Conservation (phyloP, 2,113 vertebrate species). For the Potamarius usumacintae region DNA sequence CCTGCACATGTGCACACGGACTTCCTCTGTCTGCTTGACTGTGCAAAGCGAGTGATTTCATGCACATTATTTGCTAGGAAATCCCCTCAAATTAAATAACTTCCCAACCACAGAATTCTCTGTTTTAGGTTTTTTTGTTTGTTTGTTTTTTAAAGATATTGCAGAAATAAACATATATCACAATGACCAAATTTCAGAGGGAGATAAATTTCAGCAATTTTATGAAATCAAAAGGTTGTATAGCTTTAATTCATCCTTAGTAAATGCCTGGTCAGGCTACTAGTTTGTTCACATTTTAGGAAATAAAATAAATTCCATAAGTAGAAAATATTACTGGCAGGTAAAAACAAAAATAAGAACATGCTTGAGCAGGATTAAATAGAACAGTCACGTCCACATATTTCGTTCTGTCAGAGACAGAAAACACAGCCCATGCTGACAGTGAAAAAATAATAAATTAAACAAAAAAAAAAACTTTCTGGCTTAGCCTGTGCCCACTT, state of each 20-base stretch:
- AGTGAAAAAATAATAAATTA: background rate
- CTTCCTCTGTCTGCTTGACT: too few species aligned
- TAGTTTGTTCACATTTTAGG: background rate
- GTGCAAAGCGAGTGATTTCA: too few species aligned
- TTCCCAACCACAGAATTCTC: too few species aligned
- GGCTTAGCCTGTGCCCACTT: background rate
- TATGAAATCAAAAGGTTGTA: too few species aligned
- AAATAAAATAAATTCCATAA: background rate
- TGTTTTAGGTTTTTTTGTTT: too few species aligned
- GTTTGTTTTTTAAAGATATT: too few species aligned
- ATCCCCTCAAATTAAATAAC: too few species aligned
- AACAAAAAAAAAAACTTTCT: background rate
- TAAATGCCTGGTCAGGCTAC: background rate
- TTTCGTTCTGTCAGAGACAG: background rate
- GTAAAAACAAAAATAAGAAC: background rate
- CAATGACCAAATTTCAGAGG: too few species aligned
- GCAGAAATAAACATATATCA: too few species aligned
- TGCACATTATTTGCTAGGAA: too few species aligned
- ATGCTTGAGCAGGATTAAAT: background rate
- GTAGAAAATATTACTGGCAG: background rate
- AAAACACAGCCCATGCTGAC: background rate
- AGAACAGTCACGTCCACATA: background rate
- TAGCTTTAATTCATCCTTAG: background rate
- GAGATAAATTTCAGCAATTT: too few species aligned
- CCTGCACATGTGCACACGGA: too few species aligned